Evolutionary conservation across 2,113 vertebrate species (phyloP).

Genomic region (Microcebus griseorufus): DNA sequence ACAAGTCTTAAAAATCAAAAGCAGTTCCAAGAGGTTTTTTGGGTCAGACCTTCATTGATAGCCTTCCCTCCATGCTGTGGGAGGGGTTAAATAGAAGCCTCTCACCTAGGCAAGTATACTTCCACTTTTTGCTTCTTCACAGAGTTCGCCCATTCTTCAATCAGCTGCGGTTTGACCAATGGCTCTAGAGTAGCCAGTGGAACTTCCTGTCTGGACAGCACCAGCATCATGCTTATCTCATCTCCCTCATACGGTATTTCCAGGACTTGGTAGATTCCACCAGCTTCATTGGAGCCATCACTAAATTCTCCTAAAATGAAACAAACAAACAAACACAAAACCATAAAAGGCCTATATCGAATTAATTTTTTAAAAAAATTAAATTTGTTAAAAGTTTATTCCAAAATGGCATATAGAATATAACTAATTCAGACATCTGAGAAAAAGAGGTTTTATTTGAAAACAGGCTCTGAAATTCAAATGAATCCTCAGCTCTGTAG

Average conservation of each 20-base stretch:
- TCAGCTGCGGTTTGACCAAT: slow-evolving; percentile 92
- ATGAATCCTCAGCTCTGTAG: not conserved
- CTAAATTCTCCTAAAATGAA: slow-evolving; percentile 95
- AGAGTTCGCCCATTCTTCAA: slow-evolving; percentile 97
- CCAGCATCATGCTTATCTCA: slow-evolving; percentile 95
- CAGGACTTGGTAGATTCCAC: slow-evolving; percentile 97
- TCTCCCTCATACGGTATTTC: slow-evolving; percentile 98
- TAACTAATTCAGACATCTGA: not conserved
- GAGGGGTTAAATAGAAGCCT: not conserved
- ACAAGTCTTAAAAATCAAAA: not conserved
- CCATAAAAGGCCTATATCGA: not conserved
- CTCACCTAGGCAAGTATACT: slow-evolving; percentile 96
- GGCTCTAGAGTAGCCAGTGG: slow-evolving; percentile 94
- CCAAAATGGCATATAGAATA: not conserved
- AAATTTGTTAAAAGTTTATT: not conserved
- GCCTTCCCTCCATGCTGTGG: not conserved
- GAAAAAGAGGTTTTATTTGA: slow-evolving; percentile 5
- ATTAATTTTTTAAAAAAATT: not conserved
- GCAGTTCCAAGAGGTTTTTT: not conserved
- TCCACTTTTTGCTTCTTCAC: slow-evolving; percentile 99
- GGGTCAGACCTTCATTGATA: not conserved
- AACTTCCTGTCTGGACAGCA: slow-evolving; percentile 97
- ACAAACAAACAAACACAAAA: not conserved
- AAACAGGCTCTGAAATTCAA: slow-evolving; percentile 37
- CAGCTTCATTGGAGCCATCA: slow-evolving; percentile 97